These are phyloP conservation scores for Intellagama lesueurii DNA, from an alignment of 2,797 vertebrate genomes.

Conservation along the genomic window DNA sequence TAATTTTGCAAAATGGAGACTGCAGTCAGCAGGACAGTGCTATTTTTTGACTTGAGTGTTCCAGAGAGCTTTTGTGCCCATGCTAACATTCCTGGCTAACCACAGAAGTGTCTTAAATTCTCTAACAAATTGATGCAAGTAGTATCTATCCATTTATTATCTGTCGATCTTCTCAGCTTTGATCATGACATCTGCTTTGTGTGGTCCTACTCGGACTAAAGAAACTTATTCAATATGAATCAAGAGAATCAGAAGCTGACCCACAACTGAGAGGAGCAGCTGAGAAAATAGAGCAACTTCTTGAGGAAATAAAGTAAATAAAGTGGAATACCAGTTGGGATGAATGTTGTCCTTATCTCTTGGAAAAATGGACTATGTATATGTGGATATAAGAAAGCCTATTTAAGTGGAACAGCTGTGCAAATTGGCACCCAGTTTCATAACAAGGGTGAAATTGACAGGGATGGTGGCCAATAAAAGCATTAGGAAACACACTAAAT, in stretches of 20 bases:
- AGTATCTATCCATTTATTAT: not conserved
- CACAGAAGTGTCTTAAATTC: not conserved
- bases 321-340: not conserved
- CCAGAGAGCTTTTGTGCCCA: not conserved
- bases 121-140: not conserved
- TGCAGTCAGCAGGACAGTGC: not conserved
- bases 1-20: too few relatives aligned
- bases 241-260: not conserved
- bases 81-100: not conserved
- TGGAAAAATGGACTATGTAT: not conserved
- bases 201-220: not conserved
- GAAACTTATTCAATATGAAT: not conserved
- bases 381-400: not conserved
- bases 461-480: not conserved
- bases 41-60: not conserved
- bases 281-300: not conserved
- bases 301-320: not conserved
- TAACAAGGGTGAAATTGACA: not conserved
- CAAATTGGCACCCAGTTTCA: not conserved
- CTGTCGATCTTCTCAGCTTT: not conserved
- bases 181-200: not conserved
- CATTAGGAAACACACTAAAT: not conserved
- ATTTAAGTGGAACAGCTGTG: not conserved
- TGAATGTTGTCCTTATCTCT: not conserved
- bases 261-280: not conserved